Evolutionary conservation across 92 coral and sea anemone species (phyloP).

Genomic region (Parazoanthus darwini): DNA sequence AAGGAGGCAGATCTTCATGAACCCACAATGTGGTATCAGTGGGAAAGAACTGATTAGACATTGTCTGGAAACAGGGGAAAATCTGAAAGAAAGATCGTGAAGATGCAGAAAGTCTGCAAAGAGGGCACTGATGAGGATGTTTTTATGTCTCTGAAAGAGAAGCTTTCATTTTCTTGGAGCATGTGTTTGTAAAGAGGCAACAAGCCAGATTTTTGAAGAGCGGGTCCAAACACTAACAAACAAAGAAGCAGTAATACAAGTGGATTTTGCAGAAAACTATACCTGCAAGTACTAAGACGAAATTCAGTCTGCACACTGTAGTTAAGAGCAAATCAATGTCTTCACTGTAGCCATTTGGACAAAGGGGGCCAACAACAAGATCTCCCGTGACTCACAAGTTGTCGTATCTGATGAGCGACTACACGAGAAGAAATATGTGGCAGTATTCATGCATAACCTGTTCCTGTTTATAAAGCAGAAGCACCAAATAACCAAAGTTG

Average conservation of each 20-base stretch:
- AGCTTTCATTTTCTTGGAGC: constrained; percentile 34
- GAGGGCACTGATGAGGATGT: constrained; percentile 40
- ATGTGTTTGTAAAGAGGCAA: constrained; percentile 54
- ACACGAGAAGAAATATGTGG: constrained; percentile 67
- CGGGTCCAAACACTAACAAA: constrained; percentile 37
- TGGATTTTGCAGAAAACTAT: constrained; percentile 71
- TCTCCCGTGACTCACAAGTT: constrained; percentile 48
- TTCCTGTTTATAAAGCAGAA: constrained; percentile 41
- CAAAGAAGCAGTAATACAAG: constrained; percentile 66
- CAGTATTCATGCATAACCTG: constrained; percentile 52
- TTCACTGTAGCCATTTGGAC: constrained; percentile 67
- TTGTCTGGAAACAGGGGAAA: constrained; percentile 19
- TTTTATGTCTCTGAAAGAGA: not conserved
- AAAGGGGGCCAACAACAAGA: constrained; percentile 35
- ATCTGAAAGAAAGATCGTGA: constrained; percentile 34
- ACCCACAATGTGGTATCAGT: constrained; percentile 54
- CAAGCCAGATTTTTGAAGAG: constrained; percentile 60
- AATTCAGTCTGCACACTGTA: constrained; percentile 75
- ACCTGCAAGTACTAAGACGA: constrained; percentile 62
- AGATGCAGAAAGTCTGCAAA: constrained; percentile 45
- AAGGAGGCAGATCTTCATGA: constrained; percentile 11
- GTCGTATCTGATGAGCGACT: constrained; percentile 52
- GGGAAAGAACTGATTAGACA: constrained; percentile 46
- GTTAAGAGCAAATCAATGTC: constrained; percentile 63
- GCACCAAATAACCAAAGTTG: constrained; percentile 42